phyloP scores from a whole-genome alignment of 2,113 vertebrate species.

The Pomatorhinus ruficollis region DNA sequence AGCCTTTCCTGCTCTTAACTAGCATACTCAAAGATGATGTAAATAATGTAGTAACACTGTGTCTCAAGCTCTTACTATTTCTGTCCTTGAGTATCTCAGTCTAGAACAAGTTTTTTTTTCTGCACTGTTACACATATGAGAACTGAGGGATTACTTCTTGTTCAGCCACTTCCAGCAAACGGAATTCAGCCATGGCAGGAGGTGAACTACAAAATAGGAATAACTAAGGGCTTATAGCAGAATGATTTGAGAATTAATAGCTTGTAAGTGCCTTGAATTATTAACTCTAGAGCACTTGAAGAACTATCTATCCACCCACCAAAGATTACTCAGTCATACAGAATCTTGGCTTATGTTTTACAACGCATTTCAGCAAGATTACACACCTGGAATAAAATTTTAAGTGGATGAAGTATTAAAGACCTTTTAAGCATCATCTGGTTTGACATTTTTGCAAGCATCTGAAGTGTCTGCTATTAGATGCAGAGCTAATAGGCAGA shows the following conservation, averaged over 20 bases:
- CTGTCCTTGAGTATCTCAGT: background rate
- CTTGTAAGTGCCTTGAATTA: constrained; percentile 24
- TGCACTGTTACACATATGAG: background rate
- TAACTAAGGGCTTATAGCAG: constrained; percentile 33
- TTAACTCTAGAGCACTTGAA: constrained; percentile 20
- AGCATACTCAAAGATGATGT: background rate
- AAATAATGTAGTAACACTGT: background rate
- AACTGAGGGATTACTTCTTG: background rate
- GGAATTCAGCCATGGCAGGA: background rate
- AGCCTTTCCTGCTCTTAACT: background rate
- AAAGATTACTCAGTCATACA: background rate
- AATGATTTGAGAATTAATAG: constrained; percentile 28
- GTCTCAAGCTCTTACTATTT: background rate
- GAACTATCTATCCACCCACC: background rate
- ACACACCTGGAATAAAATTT: background rate
- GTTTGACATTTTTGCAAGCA: background rate
- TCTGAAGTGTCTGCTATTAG: constrained; percentile 9
- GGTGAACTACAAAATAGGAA: constrained; percentile 7
- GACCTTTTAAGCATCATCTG: background rate
- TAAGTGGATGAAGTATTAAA: background rate
- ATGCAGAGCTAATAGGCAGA: background rate
- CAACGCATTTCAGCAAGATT: background rate
- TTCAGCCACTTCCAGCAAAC: background rate
- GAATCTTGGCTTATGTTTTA: constrained; percentile 5
- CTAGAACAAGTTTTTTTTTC: background rate